Evolutionary conservation across 2,797 vertebrate genomes (phyloP).

Genomic region (Gymnoscopelus microlampas): DNA sequence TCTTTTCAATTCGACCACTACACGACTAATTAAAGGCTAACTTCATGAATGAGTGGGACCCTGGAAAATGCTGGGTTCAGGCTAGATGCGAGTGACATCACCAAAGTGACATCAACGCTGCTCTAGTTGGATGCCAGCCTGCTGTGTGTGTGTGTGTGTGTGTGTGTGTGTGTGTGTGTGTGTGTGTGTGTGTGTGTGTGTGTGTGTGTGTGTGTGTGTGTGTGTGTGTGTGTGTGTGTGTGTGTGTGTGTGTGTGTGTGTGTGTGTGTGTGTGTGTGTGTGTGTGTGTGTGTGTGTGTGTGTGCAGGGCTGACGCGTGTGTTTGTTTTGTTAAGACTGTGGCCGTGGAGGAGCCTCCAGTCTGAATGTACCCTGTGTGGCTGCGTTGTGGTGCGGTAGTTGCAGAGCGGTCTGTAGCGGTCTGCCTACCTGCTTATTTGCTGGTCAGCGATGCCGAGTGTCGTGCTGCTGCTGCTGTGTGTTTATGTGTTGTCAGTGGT

Average conservation of each 20-base stretch:
- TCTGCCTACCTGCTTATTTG: constrained; percentile 76
- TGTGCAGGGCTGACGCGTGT: neutral
- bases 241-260: constrained; percentile 4
- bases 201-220: too few species aligned
- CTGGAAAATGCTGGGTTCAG: constrained; percentile 75
- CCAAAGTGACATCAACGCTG: constrained; percentile 62
- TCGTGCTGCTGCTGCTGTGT: constrained; percentile 35
- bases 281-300: neutral
- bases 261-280: neutral
- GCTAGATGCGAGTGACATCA: constrained; percentile 59
- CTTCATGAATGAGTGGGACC: constrained; percentile 51
- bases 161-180: constrained; percentile 7
- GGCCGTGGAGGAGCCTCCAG: constrained; percentile 57
- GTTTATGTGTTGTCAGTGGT: constrained; percentile 69
- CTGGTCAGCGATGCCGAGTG: constrained; percentile 50
- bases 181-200: constrained; percentile 25
- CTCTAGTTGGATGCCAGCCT: constrained; percentile 53
- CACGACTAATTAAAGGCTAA: constrained; percentile 56
- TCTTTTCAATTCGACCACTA: constrained; percentile 43
- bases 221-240: neutral
- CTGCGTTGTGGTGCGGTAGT: constrained; percentile 59
- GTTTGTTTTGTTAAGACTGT: constrained; percentile 28
- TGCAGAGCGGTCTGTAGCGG: constrained; percentile 55
- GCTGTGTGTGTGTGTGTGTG: constrained; percentile 20
- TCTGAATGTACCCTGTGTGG: constrained; percentile 64